A percentile compares a stretch with the other conserved stretches of the same genome.
These are phyloP conservation scores for Centropus unirufus DNA, from an alignment of 2,113 vertebrate species.

Conservation along the genomic window DNA sequence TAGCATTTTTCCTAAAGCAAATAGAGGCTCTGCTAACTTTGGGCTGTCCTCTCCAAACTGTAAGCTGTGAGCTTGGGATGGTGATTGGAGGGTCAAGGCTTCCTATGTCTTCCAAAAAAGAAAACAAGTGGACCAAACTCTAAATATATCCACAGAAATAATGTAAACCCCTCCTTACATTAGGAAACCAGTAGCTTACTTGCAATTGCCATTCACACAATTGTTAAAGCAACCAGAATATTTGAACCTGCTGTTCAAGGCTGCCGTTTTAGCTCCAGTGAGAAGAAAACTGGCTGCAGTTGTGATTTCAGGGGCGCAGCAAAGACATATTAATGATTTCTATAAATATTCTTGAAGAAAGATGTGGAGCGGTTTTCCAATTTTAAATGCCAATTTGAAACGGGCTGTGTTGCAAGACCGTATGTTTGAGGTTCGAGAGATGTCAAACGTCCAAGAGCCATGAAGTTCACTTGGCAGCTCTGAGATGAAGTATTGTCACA, in stretches of 20 bases:
- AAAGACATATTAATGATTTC: not conserved
- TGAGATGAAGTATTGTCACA: slow-evolving; percentile 14
- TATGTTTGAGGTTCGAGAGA: not conserved
- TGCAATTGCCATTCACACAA: not conserved
- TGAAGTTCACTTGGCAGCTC: slow-evolving; percentile 5
- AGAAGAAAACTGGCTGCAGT: not conserved
- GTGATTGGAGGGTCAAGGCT: not conserved
- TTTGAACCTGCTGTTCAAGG: not conserved
- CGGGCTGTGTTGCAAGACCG: not conserved
- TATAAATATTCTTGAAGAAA: not conserved
- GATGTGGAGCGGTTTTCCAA: not conserved
- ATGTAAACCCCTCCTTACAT: not conserved
- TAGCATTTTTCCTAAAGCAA: not conserved
- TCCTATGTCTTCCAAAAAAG: not conserved
- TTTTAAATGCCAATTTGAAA: not conserved
- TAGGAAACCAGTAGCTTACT: not conserved
- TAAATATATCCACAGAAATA: not conserved
- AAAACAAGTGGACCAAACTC: not conserved
- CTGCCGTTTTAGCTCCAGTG: not conserved
- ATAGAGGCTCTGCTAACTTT: not conserved
- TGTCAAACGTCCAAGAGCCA: not conserved
- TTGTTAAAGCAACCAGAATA: not conserved
- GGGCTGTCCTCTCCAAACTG: not conserved
- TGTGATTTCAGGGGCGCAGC: not conserved
- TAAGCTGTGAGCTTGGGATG: not conserved